Evolutionary conservation across 2,888 invertebrate species (phyloP).

Genomic region (Coremacera marginata): DNA sequence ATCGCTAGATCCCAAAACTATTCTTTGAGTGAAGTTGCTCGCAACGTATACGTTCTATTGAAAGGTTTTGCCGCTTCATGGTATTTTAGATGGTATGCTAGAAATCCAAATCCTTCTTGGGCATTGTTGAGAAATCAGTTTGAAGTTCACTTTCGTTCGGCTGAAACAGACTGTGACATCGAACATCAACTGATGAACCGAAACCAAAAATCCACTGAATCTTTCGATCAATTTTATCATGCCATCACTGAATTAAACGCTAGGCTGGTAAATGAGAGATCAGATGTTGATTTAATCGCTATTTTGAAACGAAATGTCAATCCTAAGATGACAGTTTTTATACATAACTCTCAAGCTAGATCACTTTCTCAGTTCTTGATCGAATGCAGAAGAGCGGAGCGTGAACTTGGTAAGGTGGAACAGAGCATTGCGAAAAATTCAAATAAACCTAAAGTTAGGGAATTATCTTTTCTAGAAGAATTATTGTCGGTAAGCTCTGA

Average conservation of each 20-base stretch:
- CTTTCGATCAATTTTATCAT: neutral
- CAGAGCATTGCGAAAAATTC: neutral
- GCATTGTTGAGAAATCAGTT: neutral
- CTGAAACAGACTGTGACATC: conserved; percentile 9
- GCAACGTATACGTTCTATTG: neutral
- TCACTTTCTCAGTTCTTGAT: conserved; percentile 3
- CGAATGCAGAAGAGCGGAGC: neutral
- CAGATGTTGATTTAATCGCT: conserved; percentile 22
- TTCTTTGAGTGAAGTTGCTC: neutral
- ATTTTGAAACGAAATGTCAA: conserved; percentile 28
- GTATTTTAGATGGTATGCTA: neutral
- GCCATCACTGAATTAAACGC: neutral
- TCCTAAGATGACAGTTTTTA: conserved; percentile 11
- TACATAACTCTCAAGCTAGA: neutral
- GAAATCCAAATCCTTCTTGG: neutral
- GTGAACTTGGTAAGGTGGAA: conserved; percentile 5
- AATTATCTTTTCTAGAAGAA: neutral
- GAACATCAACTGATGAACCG: conserved; percentile 11
- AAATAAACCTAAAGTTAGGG: conserved; percentile 13
- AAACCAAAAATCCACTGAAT: neutral
- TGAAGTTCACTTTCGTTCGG: neutral
- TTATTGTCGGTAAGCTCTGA: neutral
- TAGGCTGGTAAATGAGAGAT: neutral
- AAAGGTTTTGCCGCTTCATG: neutral
- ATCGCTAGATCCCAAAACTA: conserved; percentile 5